Base-by-base conservation (phyloP, 2,888 invertebrate species). In the Clitarchus hookeri region DNA sequence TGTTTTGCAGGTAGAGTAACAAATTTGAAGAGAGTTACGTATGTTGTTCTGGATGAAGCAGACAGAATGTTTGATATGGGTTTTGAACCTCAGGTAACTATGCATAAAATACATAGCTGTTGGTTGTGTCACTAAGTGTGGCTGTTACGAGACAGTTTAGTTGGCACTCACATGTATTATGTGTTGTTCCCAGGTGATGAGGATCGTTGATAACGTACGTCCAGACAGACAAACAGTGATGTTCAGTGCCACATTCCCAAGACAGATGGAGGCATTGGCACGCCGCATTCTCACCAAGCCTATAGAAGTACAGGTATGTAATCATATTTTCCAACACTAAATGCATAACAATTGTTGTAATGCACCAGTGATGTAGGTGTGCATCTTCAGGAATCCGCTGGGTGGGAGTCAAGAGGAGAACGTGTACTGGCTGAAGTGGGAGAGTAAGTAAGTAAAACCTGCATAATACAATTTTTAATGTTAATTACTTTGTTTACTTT, bases 61-160 rank as follows among this genome's bases (percentile, higher is more conserved):
- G 99, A 99, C 91, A 94, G 99, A 80, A 99, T 99, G 99, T 99
- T 99, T 91, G 99, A 99, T 91, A 99, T 99, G 98, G 99, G 99
- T 26, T 99, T 99, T 91, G 99, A 99, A 92, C 98, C 98, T 0
- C 98, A 98, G 93, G 95, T 95, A 88, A 88, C 85, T 86, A 44
- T 44, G 11, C 9, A 16, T 0, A 23, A 16, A 84, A 82, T 44
- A 16, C 25, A 44, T 85, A 23, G 25, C 83, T 85, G 44, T 48
- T 48, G 1, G 8, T 48, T 48, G 48, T 16, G 16, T 48, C 16
- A 48, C 48, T 8, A 16, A 13, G 0, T 48, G 48, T 48, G 11
- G 16, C 48, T 48, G 48, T 48, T 48, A 48, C 8, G 11, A 36
- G 19, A 13, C 25, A 79, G 54, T 85, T 36, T 53, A 6, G 13